Evolutionary conservation across 23 tunicate genomes (phyloP), one percentile per base, ranked within the genome.

Genomic region (Ciona savignyi): DNA sequence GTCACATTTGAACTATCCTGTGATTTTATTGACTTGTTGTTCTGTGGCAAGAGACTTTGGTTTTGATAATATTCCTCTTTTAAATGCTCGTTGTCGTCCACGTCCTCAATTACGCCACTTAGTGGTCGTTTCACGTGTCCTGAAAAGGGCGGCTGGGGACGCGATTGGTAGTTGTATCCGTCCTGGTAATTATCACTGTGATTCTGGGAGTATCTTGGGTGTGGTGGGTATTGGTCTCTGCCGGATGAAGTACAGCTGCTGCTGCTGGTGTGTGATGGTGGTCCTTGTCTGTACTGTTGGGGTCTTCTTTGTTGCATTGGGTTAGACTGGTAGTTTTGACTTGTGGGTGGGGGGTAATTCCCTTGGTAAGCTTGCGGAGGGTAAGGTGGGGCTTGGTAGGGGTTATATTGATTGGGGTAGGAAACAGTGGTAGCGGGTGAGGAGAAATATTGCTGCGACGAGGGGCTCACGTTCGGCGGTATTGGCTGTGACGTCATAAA

Each of bases 101-200:
- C 97, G 75, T 76, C 71, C 72, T 91, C 97, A 24, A 73, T 72
- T 0, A 91, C 97, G 51, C 78, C 97, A 35, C 84, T 85, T 28
- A 91, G 76, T 27, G 86, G 68, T 23, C 91, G 78, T 60, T 71
- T 77, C 24, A 48, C 75, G 30, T 68, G 89, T 21, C 73, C 75
- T 1, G 68, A 68, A 62, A 60, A 75, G 27, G 78, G 49, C 35
- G 51, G 48, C 24, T 62, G 63, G 42, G 25, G 60, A 26, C 25
- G 63, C 33, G 23, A 31, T 62, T 63, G 65, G 63, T 75, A 69
- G 15, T 34, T 30, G 9, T 34, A 69, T 19, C 49, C 51, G 68
- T 63, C 68, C 29, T 33, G 34, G 25, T 23, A n/a, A 29, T 31
- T 29, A 51, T 42, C 56, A 42, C 15, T 42, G 56, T 42, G 56